Evolutionary conservation across 1,140 invertebrate species (phyloP).

Genomic region (Aphidius ervi): DNA sequence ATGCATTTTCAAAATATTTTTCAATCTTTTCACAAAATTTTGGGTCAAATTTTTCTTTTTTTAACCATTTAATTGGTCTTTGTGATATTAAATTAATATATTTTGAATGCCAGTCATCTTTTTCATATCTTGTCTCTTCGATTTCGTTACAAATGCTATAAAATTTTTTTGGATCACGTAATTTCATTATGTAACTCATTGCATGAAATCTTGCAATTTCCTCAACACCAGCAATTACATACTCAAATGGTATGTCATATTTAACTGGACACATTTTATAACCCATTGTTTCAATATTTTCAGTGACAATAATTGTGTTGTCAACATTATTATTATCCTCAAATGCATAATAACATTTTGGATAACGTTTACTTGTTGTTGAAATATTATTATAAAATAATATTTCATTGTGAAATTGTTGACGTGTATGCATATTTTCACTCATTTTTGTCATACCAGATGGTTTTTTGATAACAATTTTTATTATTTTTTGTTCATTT

Average conservation of each 20-base stretch:
- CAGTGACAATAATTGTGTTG: constrained; percentile 32
- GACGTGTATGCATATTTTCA: neutral
- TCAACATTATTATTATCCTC: constrained; percentile 6
- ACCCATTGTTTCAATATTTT: constrained; percentile 31
- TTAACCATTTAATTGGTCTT: constrained; percentile 23
- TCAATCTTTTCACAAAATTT: constrained; percentile 29
- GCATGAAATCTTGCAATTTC: constrained; percentile 47
- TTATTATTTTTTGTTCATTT: neutral
- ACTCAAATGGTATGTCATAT: constrained; percentile 27
- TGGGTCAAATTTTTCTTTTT: constrained; percentile 22
- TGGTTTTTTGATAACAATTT: constrained; percentile 25
- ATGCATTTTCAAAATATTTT: constrained; percentile 20
- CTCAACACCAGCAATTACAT: constrained; percentile 34
- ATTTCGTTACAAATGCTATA: constrained; percentile 29
- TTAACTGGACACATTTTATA: constrained; percentile 19
- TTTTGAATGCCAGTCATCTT: accelerated
- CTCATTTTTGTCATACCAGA: accelerated
- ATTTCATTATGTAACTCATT: constrained; percentile 39
- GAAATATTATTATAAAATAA: constrained; percentile 32
- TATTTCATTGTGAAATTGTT: constrained; percentile 40
- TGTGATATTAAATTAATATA: neutral
- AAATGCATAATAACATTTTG: constrained; percentile 24
- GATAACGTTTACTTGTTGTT: constrained; percentile 9
- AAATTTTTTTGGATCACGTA: constrained; percentile 32
- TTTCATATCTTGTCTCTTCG: constrained; percentile 20